Evolutionary conservation across 2,113 vertebrate genomes (phyloP).

Genomic region (Aramus guarauna): DNA sequence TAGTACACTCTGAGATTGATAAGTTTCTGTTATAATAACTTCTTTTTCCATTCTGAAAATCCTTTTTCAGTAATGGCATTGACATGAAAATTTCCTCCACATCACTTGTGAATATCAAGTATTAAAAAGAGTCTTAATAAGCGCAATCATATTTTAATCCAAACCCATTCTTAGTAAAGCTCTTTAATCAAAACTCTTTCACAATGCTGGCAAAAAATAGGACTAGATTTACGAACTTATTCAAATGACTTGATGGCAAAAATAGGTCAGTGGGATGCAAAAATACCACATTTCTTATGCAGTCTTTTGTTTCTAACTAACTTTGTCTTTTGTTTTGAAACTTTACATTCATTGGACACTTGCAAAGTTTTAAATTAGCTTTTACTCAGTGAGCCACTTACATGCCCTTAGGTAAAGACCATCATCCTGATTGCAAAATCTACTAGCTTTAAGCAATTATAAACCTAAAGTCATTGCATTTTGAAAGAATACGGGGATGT

Average conservation of each 20-base stretch:
- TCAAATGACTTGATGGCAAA: slow-evolving; percentile 23
- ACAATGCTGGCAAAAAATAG: not conserved
- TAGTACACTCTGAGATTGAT: not conserved
- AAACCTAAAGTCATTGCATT: not conserved
- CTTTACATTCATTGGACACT: not conserved
- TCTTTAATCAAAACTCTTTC: slow-evolving; percentile 39
- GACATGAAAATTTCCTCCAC: slow-evolving; percentile 23
- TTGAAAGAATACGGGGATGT: not conserved
- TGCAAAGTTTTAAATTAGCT: not conserved
- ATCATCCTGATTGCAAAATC: not conserved
- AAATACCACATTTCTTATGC: not conserved
- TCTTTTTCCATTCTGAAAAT: not conserved
- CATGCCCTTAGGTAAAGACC: not conserved
- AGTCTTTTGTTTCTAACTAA: not conserved
- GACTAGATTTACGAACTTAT: slow-evolving; percentile 37
- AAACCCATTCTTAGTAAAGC: slow-evolving; percentile 1
- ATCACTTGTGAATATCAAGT: not conserved
- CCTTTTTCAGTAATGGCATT: not conserved
- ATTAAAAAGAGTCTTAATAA: slow-evolving; percentile 29
- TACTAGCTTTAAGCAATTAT: not conserved
- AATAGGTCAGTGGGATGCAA: slow-evolving; percentile 23
- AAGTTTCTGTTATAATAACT: not conserved
- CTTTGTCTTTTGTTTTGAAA: not conserved
- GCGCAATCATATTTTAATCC: slow-evolving; percentile 21
- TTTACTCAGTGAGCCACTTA: not conserved